Evolutionary conservation across 37 sponge, comb jelly and placozoan genomes (phyloP).

Genomic region (Geodia barretti): DNA sequence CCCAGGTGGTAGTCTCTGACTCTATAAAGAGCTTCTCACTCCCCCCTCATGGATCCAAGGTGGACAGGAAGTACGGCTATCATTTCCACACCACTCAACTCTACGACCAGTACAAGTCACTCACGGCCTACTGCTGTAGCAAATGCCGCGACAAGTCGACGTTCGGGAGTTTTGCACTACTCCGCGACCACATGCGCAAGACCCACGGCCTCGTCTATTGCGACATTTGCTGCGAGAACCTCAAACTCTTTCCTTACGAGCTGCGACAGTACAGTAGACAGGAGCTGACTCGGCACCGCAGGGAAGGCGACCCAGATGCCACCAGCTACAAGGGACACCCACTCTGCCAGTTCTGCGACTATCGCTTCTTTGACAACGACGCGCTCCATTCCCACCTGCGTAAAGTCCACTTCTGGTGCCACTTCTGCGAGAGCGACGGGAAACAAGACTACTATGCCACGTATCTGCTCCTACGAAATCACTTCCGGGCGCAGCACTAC

Average conservation of each 20-base stretch:
- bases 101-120: not conserved
- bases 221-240: conserved; percentile 70
- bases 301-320: conserved; percentile 74
- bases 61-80: conserved; percentile 43
- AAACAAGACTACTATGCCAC: conserved; percentile 74
- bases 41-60: not conserved
- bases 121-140: conserved; percentile 20
- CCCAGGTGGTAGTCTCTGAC: conserved; percentile 28
- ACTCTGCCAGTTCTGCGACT: conserved; percentile 83
- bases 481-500: conserved; percentile 81
- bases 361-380: conserved; percentile 87
- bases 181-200: conserved; percentile 67
- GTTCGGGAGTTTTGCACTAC: conserved; percentile 27
- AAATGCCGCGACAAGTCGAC: conserved; percentile 26
- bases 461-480: conserved; percentile 49
- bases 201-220: conserved; percentile 71
- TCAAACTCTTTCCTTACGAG: conserved; percentile 84
- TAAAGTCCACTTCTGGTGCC: conserved; percentile 90
- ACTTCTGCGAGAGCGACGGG: conserved; percentile 85
- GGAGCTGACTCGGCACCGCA: conserved; percentile 65
- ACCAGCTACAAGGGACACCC: conserved; percentile 87
- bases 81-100: conserved; percentile 18
- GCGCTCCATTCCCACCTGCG: conserved; percentile 76
- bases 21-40: conserved; percentile 20
- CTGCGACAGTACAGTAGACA: conserved; percentile 65